Base-by-base conservation (phyloP, 1,140 invertebrate genomes). In the Orussus abietinus region DNA sequence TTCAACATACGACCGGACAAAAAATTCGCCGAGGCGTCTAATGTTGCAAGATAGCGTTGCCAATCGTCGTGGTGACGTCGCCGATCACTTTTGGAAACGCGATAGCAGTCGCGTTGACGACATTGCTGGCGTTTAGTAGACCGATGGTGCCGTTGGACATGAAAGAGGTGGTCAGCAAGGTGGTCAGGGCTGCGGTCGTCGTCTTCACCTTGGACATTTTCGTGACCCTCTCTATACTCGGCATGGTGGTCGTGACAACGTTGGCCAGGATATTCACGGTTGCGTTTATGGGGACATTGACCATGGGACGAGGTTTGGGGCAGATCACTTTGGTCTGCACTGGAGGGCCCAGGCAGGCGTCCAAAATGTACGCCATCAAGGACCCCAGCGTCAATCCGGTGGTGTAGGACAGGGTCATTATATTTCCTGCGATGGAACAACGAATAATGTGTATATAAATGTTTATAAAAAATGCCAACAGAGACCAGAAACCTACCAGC, bases 391-490 rank as follows among this genome's bases (percentile, higher is more conserved):
- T 85, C 17, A 94, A 72, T 1, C 91, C 90, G 26, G 88, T 78
- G 57, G 85, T 91, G 60, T 95, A 95, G 0, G 88, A 89, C 0
- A 94, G 58, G 0, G 90, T 94, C 90, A 95, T 95, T 52, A 94
- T 90, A 54, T 95, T 94, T 37, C 90, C 90, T 83, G 75, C 6
- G n/a, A n/a, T n/a, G n/a, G n/a, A 45, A 49, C 13, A 14, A 45
- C 19, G 29, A 35, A 22, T 15, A 19, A 31, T 34, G 31, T 30
- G 5, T n/a, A n/a, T n/a, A 19, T 17, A 15, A 14, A 11, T 12
- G 21, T 13, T 9, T 21, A 7, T 11, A 18, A 38, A 6, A 3
- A 18, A 11, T 11, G 29, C 5, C 29, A 11, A 31, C 4, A 34
- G 14, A 15, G 12, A 34, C 32, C 14, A 34, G 32, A 10, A 34